phyloP scores from a whole-genome alignment of 2,888 invertebrate genomes.

The Chymomyza procnemis region DNA sequence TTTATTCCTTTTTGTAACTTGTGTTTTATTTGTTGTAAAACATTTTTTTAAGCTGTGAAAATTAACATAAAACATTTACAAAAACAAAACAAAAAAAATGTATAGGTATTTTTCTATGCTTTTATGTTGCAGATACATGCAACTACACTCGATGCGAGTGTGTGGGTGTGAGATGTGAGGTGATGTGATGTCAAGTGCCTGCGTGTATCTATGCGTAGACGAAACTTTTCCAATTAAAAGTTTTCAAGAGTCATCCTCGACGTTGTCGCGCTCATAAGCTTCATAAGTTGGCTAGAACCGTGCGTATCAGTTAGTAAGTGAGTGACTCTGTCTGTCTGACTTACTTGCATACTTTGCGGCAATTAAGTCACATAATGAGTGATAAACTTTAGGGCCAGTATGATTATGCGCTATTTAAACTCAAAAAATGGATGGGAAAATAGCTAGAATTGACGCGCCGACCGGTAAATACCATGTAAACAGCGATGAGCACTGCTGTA shows the following conservation, averaged over 20 bases:
- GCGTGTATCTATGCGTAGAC: constrained; percentile 65
- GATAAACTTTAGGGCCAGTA: constrained; percentile 42
- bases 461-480: no score
- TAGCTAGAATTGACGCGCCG: not conserved
- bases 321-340: not conserved
- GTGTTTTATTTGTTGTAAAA: constrained; percentile 5
- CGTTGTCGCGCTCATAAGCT: not conserved
- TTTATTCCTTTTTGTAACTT: constrained; percentile 4
- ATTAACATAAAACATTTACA: constrained; percentile 65
- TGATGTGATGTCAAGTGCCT: constrained; percentile 39
- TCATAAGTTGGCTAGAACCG: not conserved
- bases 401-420: constrained; percentile 1
- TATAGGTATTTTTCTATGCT: no score
- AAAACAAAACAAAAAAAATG: constrained; percentile 25
- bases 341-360: constrained; percentile 27
- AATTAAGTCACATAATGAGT: constrained; percentile 64
- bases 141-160: not conserved
- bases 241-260: constrained; percentile 23
- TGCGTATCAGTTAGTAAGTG: not conserved
- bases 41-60: constrained; percentile 28
- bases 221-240: constrained; percentile 66
- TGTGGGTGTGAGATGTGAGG: constrained; percentile 1
- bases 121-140: not conserved
- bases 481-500: no score
- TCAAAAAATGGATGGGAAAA: not conserved